phyloP scores from a whole-genome alignment of 2,888 invertebrate genomes.

The Drosophila longiperda region DNA sequence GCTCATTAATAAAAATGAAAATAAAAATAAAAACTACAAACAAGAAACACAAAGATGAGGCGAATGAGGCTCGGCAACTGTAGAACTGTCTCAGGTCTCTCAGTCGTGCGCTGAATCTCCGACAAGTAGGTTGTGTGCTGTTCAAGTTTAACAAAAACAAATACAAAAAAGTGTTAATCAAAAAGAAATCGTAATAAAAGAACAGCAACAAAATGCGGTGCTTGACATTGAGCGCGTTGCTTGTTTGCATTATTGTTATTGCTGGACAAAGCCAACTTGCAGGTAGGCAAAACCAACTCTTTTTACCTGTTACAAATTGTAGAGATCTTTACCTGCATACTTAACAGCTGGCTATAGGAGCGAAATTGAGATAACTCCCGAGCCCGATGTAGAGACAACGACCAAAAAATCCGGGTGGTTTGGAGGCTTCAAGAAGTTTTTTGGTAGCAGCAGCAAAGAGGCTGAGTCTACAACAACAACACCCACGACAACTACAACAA shows the following conservation, averaged over 20 bases:
- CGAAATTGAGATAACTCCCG: slow-evolving; percentile 80
- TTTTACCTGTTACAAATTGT: not conserved
- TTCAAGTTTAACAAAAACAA: slow-evolving; percentile 7
- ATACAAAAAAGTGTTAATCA: slow-evolving; percentile 53
- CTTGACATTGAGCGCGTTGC: slow-evolving; percentile 65
- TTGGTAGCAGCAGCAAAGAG: slow-evolving; percentile 62
- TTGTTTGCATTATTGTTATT: slow-evolving; percentile 56
- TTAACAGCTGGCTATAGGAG: slow-evolving; percentile 71
- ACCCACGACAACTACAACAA: slow-evolving; percentile 41
- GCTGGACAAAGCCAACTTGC: slow-evolving; percentile 73
- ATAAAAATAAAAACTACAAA: slow-evolving; percentile 22
- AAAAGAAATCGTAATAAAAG: slow-evolving; percentile 24
- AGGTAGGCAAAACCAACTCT: slow-evolving; percentile 65
- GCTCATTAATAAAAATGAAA: slow-evolving; percentile 68
- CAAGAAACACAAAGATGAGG: slow-evolving; percentile 21
- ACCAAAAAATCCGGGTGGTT: slow-evolving; percentile 82
- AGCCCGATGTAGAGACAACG: slow-evolving; percentile 72
- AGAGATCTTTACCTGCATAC: not conserved
- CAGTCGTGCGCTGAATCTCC: slow-evolving; percentile 72
- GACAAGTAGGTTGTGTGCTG: slow-evolving; percentile 60
- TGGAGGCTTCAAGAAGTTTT: slow-evolving; percentile 81
- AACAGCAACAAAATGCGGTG: slow-evolving; percentile 68
- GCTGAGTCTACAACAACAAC: slow-evolving; percentile 54
- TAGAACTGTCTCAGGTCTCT: slow-evolving; percentile 33
- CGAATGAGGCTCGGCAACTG: slow-evolving; percentile 31